Conservation (phyloP, 2,113 vertebrate genomes). For the Mohoua ochrocephala region DNA sequence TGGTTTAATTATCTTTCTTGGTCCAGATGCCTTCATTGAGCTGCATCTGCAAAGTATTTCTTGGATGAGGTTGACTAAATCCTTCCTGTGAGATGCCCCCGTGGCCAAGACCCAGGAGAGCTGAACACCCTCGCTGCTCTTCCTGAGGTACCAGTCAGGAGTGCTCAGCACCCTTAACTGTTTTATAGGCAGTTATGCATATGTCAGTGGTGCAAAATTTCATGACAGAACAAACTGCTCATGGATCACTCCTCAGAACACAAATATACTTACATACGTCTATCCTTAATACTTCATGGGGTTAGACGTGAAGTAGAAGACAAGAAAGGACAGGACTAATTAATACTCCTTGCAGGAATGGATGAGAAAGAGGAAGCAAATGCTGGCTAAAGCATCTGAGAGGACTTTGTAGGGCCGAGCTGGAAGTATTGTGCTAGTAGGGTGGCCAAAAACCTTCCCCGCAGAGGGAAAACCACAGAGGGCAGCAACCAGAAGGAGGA, state of each 20-base stretch:
- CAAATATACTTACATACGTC: rapidly evolving
- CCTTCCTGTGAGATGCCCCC: not conserved
- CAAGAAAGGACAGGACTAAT: not conserved
- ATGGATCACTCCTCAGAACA: not conserved
- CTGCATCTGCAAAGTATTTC: constrained; percentile 34
- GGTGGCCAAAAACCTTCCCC: not conserved
- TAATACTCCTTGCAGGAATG: not conserved
- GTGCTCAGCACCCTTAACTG: not conserved
- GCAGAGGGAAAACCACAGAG: not conserved
- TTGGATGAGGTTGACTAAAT: not conserved
- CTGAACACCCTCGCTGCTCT: not conserved
- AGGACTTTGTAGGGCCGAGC: not conserved
- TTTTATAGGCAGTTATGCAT: not conserved
- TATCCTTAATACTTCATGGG: not conserved
- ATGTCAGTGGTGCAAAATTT: not conserved
- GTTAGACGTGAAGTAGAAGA: not conserved
- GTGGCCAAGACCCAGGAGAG: not conserved
- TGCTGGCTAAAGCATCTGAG: not conserved
- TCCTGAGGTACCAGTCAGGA: not conserved
- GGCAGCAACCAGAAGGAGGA: not conserved
- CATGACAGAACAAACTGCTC: not conserved
- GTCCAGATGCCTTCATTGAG: constrained; percentile 39
- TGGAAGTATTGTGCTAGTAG: not conserved
- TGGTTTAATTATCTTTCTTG: constrained; percentile 42
- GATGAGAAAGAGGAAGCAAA: not conserved